Conservation (phyloP, 1,140 invertebrate species). For the Bombus sylvicola region DNA sequence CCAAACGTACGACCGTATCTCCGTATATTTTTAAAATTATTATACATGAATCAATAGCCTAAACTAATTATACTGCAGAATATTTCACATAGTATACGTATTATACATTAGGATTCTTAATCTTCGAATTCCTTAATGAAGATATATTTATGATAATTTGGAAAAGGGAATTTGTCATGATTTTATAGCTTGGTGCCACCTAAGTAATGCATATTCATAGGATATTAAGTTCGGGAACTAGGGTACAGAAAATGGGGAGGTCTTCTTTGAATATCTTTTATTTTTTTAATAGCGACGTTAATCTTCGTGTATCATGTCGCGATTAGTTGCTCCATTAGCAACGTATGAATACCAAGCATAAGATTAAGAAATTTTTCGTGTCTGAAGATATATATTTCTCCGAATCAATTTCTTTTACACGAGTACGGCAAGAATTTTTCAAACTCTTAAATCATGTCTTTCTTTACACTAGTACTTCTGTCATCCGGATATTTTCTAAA, state of each 20-base stretch:
- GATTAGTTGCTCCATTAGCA: not conserved
- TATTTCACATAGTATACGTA: not conserved
- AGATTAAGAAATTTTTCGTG: no score
- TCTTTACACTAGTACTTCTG: no score
- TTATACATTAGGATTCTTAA: not conserved
- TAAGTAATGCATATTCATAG: constrained; percentile 27
- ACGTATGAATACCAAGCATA: not conserved
- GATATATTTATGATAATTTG: constrained; percentile 18
- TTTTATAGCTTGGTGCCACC: not conserved
- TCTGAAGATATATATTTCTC: not conserved
- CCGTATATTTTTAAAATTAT: no score
- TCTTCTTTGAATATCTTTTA: not conserved
- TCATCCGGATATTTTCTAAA: no score
- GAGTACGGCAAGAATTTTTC: no score
- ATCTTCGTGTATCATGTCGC: not conserved
- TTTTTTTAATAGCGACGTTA: constrained; percentile 1
- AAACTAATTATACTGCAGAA: not conserved
- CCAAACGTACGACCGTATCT: not conserved
- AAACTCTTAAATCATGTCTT: no score
- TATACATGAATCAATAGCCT: not conserved
- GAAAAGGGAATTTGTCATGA: not conserved
- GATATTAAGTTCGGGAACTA: not conserved
- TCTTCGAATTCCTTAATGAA: not conserved
- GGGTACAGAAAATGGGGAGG: not conserved
- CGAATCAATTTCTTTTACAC: not conserved